Evolutionary conservation across 1,140 invertebrate species (phyloP).

Genomic region (Macrocentrus cingulum): DNA sequence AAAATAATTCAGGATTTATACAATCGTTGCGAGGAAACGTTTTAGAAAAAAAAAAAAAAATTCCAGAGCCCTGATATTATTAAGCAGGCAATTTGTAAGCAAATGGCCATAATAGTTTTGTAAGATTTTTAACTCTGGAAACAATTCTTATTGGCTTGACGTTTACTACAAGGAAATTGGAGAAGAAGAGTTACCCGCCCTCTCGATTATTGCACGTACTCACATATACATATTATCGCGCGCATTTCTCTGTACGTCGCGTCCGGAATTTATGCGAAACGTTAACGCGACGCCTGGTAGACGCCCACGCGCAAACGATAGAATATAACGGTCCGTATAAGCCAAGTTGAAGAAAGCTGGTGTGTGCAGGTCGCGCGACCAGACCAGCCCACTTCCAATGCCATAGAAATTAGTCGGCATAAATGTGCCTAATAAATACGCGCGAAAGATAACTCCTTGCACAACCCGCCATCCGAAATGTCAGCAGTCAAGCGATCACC

Average conservation of each 20-base stretch:
- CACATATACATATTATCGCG: conserved; percentile 16
- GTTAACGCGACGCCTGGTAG: conserved; percentile 48
- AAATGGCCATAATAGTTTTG: conserved; percentile 13
- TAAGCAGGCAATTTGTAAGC: background rate
- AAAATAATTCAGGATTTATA: no score
- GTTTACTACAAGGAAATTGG: conserved; percentile 49
- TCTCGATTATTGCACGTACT: conserved; percentile 17
- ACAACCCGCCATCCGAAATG: no score
- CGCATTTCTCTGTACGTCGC: conserved; percentile 16
- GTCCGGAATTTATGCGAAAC: conserved; percentile 47
- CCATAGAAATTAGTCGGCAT: background rate
- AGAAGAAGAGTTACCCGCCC: conserved; percentile 38
- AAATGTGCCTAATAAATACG: no score
- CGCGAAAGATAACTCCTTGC: no score
- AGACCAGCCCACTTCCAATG: no score
- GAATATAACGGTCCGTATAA: conserved; percentile 31
- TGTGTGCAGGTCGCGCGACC: no score
- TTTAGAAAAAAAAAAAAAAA: no score
- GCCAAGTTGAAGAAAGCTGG: background rate
- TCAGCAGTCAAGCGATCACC: no score
- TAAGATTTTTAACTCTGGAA: conserved; percentile 35
- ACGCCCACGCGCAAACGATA: conserved; percentile 43
- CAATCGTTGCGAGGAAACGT: no score
- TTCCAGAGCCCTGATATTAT: no score
- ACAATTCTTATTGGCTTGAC: conserved; percentile 45